Evolutionary conservation across 2,888 invertebrate genomes (phyloP).

Genomic region (Tortrix viridana): DNA sequence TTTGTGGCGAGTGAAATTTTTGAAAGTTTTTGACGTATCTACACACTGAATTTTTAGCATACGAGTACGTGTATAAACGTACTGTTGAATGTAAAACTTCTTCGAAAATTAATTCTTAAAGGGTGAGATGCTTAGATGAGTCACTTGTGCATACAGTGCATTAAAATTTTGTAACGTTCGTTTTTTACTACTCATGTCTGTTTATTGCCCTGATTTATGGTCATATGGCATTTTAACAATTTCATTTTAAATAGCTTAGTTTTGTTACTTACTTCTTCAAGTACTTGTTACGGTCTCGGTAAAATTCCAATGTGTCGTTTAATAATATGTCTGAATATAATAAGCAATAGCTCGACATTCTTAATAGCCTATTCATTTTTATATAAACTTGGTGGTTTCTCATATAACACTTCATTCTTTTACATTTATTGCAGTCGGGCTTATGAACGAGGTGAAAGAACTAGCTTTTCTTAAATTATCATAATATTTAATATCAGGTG

Average conservation of each 20-base stretch:
- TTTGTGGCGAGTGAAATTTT: no score
- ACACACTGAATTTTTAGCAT: no score
- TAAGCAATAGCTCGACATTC: slow-evolving; percentile 5
- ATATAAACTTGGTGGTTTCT: background rate
- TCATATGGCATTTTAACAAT: background rate
- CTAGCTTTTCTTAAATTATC: background rate
- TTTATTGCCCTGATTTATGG: background rate
- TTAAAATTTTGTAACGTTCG: no score
- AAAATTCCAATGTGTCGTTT: background rate
- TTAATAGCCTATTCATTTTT: background rate
- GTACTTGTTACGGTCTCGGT: background rate
- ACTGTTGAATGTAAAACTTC: no score
- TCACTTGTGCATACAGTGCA: no score
- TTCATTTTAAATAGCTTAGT: background rate
- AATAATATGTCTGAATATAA: background rate
- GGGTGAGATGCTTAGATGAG: no score
- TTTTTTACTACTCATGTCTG: no score
- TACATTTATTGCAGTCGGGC: background rate
- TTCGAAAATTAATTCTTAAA: no score
- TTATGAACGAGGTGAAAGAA: background rate
- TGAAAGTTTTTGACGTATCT: no score
- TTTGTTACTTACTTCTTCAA: background rate
- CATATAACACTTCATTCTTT: background rate
- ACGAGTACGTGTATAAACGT: no score
- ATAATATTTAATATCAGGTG: no score